These are phyloP conservation scores for Microctenopoma steveboyesi DNA, from an alignment of 2,797 vertebrate genomes.

Conservation along the genomic window DNA sequence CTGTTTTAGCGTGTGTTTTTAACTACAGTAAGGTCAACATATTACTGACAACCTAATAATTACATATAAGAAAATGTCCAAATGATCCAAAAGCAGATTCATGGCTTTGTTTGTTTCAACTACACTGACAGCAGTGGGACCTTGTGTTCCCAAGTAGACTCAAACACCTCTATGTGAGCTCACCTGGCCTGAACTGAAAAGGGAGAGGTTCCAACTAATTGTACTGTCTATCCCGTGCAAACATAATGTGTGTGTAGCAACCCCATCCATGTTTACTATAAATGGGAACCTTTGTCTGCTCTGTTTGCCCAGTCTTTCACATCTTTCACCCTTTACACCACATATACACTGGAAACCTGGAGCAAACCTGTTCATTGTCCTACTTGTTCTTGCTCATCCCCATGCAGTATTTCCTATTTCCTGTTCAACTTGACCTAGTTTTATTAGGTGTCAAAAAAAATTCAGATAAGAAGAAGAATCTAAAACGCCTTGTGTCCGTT, in stretches of 20 bases:
- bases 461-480: not conserved
- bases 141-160: slow-evolving; percentile 29
- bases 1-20: not conserved
- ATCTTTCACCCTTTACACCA: slow-evolving; percentile 56
- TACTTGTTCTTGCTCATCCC: slow-evolving; percentile 4
- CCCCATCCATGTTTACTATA: slow-evolving; percentile 76
- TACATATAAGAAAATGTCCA: not conserved
- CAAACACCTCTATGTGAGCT: slow-evolving; percentile 65
- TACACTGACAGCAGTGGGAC: slow-evolving; percentile 5
- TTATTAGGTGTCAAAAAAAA: not conserved
- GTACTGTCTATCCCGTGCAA: slow-evolving; percentile 60
- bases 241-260: slow-evolving; percentile 51
- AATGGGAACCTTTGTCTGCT: slow-evolving; percentile 67
- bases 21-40: not conserved
- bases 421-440: not conserved
- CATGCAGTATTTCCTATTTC: slow-evolving; percentile 14
- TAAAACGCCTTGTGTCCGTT: not conserved
- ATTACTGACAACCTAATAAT: not conserved
- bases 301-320: slow-evolving; percentile 67
- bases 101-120: slow-evolving; percentile 28
- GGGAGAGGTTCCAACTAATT: slow-evolving; percentile 52
- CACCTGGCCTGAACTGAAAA: slow-evolving; percentile 67
- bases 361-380: slow-evolving; percentile 44
- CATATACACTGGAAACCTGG: slow-evolving; percentile 48
- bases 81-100: slow-evolving; percentile 23